Base-by-base conservation (phyloP, 2,888 invertebrate species). In the Polydrusus pterygomalis region DNA sequence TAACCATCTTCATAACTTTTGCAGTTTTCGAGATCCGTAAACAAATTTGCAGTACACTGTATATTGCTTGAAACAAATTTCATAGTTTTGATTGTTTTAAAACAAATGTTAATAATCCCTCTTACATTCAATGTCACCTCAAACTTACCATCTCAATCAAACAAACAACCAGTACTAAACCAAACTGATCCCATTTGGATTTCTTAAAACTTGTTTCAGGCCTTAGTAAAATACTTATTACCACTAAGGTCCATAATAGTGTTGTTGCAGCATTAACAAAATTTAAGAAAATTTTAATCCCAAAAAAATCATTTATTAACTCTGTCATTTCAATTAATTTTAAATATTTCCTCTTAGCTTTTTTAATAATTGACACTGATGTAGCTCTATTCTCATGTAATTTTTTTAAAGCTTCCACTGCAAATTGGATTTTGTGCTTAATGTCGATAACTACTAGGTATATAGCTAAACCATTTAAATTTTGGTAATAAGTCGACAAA, bases 341-440 rank as follows among this genome's bases (percentile, higher is more conserved):
- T 3, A 74, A 9, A 63, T 74, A 74, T 15, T 62, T 38, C 25
- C 74, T 58, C 25, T 74, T 74, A n/a, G 47, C 13, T 2, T 30
- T 18, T 69, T 74, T 69, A 7, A 68, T 60, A 7, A 17, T 7
- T 1, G 11, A 6, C 7, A 62, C 17, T 0, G 49, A 38, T 30
- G 20, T 1, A n/a, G n/a, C 8, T 40, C 40, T 58, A 13, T 30
- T 34, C 0, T 7, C 17, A 11, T 69, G 30, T 15, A 74, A 10
- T 2, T 40, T 40, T 10, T 40, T 17, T 38, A 74, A 45, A 43
- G 38, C 20, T 18, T 18, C 3, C 10, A 69, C n/a, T 25, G 63
- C 54, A 8, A 5, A 8, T 20, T 45, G 20, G n/a, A 74, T 25
- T 30, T 74, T 62, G 17, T 69, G 43, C 30, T 51, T 63, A 9